Evolutionary conservation across 2,113 vertebrate species (phyloP).

Genomic region (Eulacestoma nigropectus): DNA sequence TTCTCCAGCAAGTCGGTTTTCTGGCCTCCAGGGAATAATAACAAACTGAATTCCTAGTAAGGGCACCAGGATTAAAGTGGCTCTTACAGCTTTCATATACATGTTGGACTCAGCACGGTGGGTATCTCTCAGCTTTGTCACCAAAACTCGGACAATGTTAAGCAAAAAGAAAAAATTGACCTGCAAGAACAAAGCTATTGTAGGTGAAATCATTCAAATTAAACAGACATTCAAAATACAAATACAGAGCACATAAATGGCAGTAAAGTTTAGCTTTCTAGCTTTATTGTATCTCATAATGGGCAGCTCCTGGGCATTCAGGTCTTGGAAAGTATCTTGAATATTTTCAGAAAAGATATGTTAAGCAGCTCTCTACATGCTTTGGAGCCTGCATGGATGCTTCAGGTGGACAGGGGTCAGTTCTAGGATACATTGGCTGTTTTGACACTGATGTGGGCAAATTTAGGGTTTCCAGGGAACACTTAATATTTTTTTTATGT

Average conservation of each 20-base stretch:
- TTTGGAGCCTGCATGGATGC: background rate
- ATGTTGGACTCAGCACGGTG: slow-evolving; percentile 90
- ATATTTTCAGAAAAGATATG: background rate
- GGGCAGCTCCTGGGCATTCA: background rate
- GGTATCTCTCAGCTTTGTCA: slow-evolving; percentile 89
- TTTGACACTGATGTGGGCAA: background rate
- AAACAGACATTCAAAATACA: background rate
- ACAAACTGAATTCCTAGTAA: slow-evolving; percentile 96
- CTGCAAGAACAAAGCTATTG: slow-evolving; percentile 63
- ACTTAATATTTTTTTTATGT: background rate
- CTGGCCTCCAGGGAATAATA: slow-evolving; percentile 94
- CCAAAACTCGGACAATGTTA: slow-evolving; percentile 93
- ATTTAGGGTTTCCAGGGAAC: background rate
- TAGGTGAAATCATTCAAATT: background rate
- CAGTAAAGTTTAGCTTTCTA: background rate
- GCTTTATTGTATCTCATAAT: background rate
- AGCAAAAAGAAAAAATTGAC: slow-evolving; percentile 97
- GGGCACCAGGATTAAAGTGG: slow-evolving; percentile 93
- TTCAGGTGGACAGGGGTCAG: background rate
- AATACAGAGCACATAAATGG: background rate
- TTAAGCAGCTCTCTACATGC: background rate
- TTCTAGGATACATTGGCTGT: background rate
- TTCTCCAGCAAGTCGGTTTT: slow-evolving; percentile 87
- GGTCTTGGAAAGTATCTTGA: background rate
- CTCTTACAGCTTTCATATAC: slow-evolving; percentile 98